These are phyloP conservation scores for Copidosoma aretas DNA, from an alignment of 2,888 invertebrate genomes.

Conservation along the genomic window DNA sequence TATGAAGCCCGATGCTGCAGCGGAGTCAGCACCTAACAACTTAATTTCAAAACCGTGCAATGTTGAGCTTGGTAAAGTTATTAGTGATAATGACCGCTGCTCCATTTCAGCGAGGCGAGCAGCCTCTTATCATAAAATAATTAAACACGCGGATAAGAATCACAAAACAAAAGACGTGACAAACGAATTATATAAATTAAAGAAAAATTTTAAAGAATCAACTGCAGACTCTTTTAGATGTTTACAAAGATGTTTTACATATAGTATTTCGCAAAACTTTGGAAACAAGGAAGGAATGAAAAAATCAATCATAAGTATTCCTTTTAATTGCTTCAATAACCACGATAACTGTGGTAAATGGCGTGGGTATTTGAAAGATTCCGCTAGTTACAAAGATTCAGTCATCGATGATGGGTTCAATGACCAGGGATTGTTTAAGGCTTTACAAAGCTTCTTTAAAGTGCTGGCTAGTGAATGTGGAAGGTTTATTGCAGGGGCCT, in stretches of 20 bases:
- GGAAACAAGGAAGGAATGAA: slow-evolving; percentile 22
- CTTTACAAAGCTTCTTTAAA: neutral
- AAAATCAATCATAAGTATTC: slow-evolving; percentile 37
- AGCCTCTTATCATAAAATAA: slow-evolving; percentile 38
- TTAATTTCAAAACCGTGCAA: slow-evolving; percentile 34
- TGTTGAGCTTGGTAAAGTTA: slow-evolving; percentile 42
- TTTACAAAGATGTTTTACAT: slow-evolving; percentile 16
- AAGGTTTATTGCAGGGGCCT: slow-evolving; percentile 17
- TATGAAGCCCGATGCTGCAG: slow-evolving; percentile 44
- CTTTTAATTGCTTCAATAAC: slow-evolving; percentile 38
- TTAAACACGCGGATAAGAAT: slow-evolving; percentile 45
- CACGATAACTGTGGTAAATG: slow-evolving; percentile 44
- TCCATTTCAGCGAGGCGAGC: slow-evolving; percentile 42
- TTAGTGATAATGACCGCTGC: slow-evolving; percentile 44
- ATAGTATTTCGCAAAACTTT: slow-evolving; percentile 28
- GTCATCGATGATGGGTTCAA: slow-evolving; percentile 39
- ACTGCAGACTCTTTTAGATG: slow-evolving; percentile 26
- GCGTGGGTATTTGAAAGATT: slow-evolving; percentile 24
- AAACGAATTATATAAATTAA: slow-evolving; percentile 40
- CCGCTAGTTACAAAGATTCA: neutral
- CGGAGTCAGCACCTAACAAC: slow-evolving; percentile 33
- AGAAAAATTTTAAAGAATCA: slow-evolving; percentile 37
- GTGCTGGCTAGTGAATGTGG: neutral
- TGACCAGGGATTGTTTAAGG: slow-evolving; percentile 23
- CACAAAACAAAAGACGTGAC: slow-evolving; percentile 42